These are phyloP conservation scores for Sapajus apella DNA, from an alignment of 2,113 vertebrate genomes.

Conservation along the genomic window DNA sequence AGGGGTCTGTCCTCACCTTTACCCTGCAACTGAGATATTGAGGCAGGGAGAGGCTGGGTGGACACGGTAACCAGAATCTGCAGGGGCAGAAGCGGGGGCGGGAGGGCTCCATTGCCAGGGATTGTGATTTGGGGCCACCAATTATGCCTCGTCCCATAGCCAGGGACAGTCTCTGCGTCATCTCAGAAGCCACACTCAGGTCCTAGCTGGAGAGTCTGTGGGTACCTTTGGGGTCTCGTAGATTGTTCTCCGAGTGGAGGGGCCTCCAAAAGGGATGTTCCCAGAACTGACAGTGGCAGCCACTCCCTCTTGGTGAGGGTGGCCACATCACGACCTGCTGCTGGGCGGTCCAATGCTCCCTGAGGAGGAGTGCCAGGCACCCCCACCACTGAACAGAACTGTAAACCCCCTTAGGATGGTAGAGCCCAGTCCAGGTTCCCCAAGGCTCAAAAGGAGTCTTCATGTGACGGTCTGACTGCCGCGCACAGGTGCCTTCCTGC, in stretches of 20 bases:
- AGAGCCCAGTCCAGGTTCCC: not conserved
- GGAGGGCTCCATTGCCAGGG: too few relatives aligned
- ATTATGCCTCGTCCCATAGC: not conserved
- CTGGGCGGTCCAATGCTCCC: too few relatives aligned
- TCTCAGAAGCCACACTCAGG: not conserved
- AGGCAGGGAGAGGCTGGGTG: not conserved
- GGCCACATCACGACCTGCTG: too few relatives aligned
- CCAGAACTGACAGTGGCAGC: not conserved
- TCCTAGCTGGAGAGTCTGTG: not conserved
- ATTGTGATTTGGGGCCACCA: not conserved
- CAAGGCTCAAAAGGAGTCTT: not conserved
- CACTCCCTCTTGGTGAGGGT: not conserved
- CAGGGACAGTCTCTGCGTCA: too few relatives aligned
- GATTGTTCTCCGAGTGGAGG: not conserved
- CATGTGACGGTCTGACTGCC: not conserved
- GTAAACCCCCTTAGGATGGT: not conserved
- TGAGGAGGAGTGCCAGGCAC: not conserved
- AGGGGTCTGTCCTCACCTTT: not conserved
- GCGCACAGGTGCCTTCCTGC: not conserved
- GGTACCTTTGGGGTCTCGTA: not conserved
- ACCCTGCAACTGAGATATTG: fast-evolving
- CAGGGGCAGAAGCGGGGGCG: fast-evolving
- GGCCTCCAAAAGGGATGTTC: not conserved
- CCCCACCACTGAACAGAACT: not conserved
- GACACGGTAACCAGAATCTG: not conserved